Base-by-base conservation (phyloP, 2,113 vertebrate genomes). In the Nansenia antarctica region DNA sequence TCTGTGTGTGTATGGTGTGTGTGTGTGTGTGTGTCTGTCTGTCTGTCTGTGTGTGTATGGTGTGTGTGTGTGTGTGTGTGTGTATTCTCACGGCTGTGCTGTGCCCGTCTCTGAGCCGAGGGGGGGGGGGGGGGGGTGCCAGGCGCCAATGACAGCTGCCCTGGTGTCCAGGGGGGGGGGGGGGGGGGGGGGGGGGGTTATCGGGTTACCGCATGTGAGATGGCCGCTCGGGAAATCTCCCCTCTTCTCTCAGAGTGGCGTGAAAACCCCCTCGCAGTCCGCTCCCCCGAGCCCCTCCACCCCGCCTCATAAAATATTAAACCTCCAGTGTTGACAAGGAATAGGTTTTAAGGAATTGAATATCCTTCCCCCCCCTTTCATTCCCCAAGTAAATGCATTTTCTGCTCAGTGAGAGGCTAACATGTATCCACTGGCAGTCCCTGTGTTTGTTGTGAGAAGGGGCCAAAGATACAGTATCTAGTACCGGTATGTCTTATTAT, bases 281-380 rank as follows among this genome's bases (percentile, higher is more conserved):
- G 72, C 80, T 93, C 90, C 88, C 92, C 77, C 68, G 86, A 92
- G 90, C 82, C 87, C 72, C 77, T 82, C 85, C 92, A 91, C 90
- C 88, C 86, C 57, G 86, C 76, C 87, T 91, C 86, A 93, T 95
- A 78, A 95, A 95, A 95, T 96, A 95, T 96, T 95, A 92, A 96
- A 89, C 83, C 73, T 69, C 76, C 77, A 81, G 78, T 90, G 87
- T 94, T 94, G 93, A 94, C 93, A 93, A 94, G 92, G 90, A 94
- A 93, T 88, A 81, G 79, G 86, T 95, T 96, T 96, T 94, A 93
- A 91, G 87, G 90, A 93, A 94, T 82, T 90, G 91, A 90, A 94
- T 91, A 92, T 85, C 87, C 89, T 88, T 89, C 83, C 52, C 24
- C 69, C 87, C 85, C 72, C 73, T 84, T 88, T 93, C 87, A 72